Base-by-base conservation (phyloP, 1,140 invertebrate species). In the Scaptomyza montana region DNA sequence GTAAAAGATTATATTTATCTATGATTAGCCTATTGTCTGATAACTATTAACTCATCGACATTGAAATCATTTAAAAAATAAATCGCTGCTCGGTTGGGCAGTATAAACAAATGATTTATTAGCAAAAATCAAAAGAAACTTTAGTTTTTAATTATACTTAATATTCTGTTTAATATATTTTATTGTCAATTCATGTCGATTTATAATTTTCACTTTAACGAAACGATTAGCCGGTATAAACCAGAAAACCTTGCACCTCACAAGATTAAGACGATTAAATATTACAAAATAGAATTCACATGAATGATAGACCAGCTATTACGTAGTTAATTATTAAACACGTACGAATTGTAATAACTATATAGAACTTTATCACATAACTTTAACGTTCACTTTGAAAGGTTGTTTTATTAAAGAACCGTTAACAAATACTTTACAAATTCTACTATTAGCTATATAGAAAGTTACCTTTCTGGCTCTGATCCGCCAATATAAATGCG, bases 241-340 rank as follows among this genome's bases (percentile, higher is more conserved):
- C 54, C 54, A 59, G 54, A 59, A 66, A 66, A 47, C 54, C 55
- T 66, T 66, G 64, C 46, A 50, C 33, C 36, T 49, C 19, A 30
- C 39, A 8, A 65, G 51, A 39, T 65, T 6, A 7, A 41, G 33
- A 30, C 9, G 33, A 66, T 66, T 50, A 47, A 33, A 33, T 16
- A 41, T 13, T 19, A 3, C 10, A 54, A 9, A 36, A 9, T 36
- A 2, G 7, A 36, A 9, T 28, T 10, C 39, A 30, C 25, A 28
- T 10, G 5, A 45, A 16, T 16, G 55, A 43, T 33, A 5, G 30
- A 21, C 2, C 19, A 8, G 1, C 7, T 3, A 28, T 57, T 57
- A 57, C n/a, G 41, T 21, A 57, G 30, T 43, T 39, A 25, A 25
- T 25, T 25, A 25, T 25, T 21, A n/a, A n/a, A n/a, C n/a, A n/a